A percentile compares a stretch with the other conserved stretches of the same genome.
phyloP scores from a whole-genome alignment of 2,113 vertebrate genomes.

The Perccottus glenii region DNA sequence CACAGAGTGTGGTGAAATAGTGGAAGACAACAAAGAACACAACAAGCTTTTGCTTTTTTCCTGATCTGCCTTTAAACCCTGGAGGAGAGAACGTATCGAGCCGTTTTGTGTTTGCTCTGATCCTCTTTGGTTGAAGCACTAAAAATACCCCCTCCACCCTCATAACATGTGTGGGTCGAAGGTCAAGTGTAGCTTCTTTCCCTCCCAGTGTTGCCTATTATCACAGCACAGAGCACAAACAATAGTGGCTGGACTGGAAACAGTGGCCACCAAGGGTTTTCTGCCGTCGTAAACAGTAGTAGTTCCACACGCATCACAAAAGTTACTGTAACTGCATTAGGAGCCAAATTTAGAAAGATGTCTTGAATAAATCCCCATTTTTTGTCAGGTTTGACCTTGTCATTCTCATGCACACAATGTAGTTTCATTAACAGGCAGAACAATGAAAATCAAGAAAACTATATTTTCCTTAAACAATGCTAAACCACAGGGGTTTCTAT shows the following conservation, averaged over 20 bases:
- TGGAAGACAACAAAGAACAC: conserved; percentile 42
- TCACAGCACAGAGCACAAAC: conserved; percentile 63
- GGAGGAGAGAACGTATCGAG: conserved; percentile 53
- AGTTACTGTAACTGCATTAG: too few species aligned
- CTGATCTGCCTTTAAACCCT: conserved; percentile 47
- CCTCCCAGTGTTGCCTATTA: conserved; percentile 56
- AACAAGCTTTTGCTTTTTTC: conserved; percentile 61
- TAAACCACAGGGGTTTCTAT: too few species aligned
- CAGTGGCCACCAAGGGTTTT: conserved; percentile 16
- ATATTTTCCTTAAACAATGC: background rate
- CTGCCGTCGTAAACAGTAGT: too few species aligned
- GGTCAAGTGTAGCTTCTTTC: conserved; percentile 65
- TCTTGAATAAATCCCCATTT: too few species aligned
- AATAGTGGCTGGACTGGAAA: conserved; percentile 54
- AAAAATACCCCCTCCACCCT: conserved; percentile 56
- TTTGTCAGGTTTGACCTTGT: background rate
- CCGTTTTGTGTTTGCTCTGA: conserved; percentile 60
- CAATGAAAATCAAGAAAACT: background rate
- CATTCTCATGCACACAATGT: background rate
- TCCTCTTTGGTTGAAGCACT: conserved; percentile 32
- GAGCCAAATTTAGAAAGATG: too few species aligned
- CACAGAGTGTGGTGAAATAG: conserved; percentile 8
- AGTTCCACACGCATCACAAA: too few species aligned
- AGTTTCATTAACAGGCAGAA: background rate
- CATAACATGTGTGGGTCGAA: conserved; percentile 40